phyloP scores from a whole-genome alignment of 2,113 vertebrate genomes.

The Paratilapia polleni region DNA sequence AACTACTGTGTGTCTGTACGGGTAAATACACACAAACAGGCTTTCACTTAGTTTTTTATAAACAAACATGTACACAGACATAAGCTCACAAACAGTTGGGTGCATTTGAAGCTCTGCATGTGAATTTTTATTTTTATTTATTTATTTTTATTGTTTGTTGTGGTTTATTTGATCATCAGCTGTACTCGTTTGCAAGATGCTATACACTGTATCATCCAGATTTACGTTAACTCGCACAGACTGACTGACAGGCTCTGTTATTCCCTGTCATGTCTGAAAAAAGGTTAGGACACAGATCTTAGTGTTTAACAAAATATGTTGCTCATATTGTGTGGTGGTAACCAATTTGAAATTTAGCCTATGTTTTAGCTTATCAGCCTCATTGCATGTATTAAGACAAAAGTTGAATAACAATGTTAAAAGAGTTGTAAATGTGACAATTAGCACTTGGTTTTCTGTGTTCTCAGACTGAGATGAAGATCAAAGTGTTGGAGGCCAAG shows the following conservation, averaged over 20 bases:
- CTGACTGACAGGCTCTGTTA: not conserved
- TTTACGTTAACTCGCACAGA: slow-evolving; percentile 15
- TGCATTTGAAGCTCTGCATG: slow-evolving; percentile 33
- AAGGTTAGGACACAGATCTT: not conserved
- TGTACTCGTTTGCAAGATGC: not conserved
- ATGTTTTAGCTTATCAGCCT: too few species aligned
- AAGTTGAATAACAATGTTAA: not conserved
- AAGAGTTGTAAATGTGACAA: not conserved
- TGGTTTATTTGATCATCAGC: slow-evolving; percentile 53
- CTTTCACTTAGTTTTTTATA: slow-evolving; percentile 23
- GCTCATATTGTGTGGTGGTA: not conserved
- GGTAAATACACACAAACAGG: slow-evolving; percentile 3
- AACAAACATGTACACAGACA: not conserved
- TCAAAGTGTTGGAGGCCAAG: slow-evolving; percentile 88
- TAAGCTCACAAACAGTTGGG: not conserved
- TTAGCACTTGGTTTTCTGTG: slow-evolving; percentile 21
- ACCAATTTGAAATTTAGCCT: too few species aligned
- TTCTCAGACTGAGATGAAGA: slow-evolving; percentile 86
- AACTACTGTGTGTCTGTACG: not conserved
- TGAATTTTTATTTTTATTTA: not conserved
- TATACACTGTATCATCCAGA: slow-evolving; percentile 21
- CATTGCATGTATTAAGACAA: not conserved
- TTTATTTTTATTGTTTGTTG: slow-evolving; percentile 53
- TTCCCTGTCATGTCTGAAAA: not conserved
- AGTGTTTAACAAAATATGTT: not conserved